These are phyloP conservation scores for Tinea trinotella DNA, from an alignment of 2,888 invertebrate species.

Conservation along the genomic window DNA sequence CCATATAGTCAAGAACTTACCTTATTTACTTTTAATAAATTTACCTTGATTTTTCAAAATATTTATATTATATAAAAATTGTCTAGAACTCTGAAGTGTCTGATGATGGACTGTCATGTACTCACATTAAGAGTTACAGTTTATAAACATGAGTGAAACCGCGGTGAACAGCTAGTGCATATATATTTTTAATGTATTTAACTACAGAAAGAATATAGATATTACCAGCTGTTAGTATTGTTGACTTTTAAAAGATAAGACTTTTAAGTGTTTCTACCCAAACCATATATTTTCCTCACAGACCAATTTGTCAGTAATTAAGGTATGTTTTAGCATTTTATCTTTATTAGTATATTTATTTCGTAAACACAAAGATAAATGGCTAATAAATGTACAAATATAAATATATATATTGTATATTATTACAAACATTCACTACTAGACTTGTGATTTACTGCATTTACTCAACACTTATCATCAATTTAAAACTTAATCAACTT, in stretches of 20 bases:
- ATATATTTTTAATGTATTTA: constrained; percentile 32
- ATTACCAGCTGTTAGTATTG: not conserved
- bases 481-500: too few species aligned
- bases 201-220: constrained; percentile 14
- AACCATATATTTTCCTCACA: constrained; percentile 32
- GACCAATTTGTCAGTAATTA: constrained; percentile 55
- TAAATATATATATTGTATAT: not conserved
- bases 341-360: constrained; percentile 44
- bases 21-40: too few species aligned
- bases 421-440: not conserved
- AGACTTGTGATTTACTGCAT: not conserved
- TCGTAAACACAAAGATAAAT: constrained; percentile 36
- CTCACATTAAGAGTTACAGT: too few species aligned
- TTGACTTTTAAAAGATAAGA: not conserved
- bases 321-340: constrained; percentile 33
- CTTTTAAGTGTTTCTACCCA: constrained; percentile 20
- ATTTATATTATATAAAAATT: too few species aligned
- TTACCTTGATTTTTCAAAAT: too few species aligned
- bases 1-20: too few species aligned
- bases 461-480: too few species aligned
- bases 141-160: too few species aligned
- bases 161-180: too few species aligned
- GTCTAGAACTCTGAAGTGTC: too few species aligned
- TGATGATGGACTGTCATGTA: too few species aligned
- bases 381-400: not conserved